These are phyloP conservation scores for Propsilocerus akamusi DNA, from an alignment of 1,140 invertebrate species.

Conservation along the genomic window DNA sequence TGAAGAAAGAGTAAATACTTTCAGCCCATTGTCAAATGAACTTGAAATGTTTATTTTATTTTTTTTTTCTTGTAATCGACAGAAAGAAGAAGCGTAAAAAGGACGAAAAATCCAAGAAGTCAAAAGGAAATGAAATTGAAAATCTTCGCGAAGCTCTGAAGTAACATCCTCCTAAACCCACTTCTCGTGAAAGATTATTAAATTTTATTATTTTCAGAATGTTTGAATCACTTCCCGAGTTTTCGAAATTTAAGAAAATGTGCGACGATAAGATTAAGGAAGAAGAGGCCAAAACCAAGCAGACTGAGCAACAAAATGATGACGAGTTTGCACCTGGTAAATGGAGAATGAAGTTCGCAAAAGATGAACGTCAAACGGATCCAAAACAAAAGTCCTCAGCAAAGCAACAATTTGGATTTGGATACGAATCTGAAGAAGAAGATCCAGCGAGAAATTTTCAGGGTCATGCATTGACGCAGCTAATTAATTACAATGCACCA, in stretches of 20 bases:
- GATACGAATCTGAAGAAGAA: not conserved
- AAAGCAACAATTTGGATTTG: not conserved
- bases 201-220: constrained; percentile 9
- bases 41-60: constrained; percentile 1
- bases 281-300: constrained; percentile 7
- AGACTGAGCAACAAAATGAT: constrained; percentile 4
- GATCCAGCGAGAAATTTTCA: constrained; percentile 6
- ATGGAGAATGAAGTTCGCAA: not conserved
- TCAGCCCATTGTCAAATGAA: not conserved
- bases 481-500: constrained; percentile 10
- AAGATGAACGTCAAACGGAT: not conserved
- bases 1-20: constrained; percentile 28
- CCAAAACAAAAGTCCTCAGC: not conserved
- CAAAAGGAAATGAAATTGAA: constrained; percentile 30
- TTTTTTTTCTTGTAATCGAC: constrained; percentile 10
- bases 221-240: constrained; percentile 9
- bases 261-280: constrained; percentile 6
- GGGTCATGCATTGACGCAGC: constrained; percentile 6
- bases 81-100: constrained; percentile 49
- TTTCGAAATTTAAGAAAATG: constrained; percentile 6
- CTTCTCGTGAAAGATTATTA: constrained; percentile 5
- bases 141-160: constrained; percentile 42
- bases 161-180: constrained; percentile 24
- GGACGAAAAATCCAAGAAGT: constrained; percentile 40
- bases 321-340: constrained; percentile 4